Evolutionary conservation across 2,797 vertebrate genomes (phyloP).

Genomic region (Megaceryle alcyon): DNA sequence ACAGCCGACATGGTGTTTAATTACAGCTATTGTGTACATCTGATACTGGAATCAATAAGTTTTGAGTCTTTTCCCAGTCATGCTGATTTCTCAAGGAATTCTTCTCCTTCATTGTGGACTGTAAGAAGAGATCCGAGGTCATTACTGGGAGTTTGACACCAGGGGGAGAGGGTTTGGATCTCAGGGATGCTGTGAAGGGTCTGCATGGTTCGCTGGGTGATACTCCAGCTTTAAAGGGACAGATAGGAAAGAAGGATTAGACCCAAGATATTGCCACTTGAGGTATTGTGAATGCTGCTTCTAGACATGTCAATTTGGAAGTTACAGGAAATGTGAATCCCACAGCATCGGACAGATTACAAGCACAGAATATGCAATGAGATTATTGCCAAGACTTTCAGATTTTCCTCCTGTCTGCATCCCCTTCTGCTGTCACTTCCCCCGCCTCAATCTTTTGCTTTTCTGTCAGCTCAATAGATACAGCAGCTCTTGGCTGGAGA

Average conservation of each 20-base stretch:
- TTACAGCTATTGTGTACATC: not conserved
- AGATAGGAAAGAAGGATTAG: not conserved
- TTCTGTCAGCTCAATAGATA: accelerated
- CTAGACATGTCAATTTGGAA: not conserved
- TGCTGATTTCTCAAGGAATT: not conserved
- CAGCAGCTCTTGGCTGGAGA: not conserved
- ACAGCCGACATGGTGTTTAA: not conserved
- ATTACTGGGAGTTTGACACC: not conserved
- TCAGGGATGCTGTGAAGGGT: accelerated
- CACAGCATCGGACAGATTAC: not conserved
- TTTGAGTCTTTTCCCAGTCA: not conserved
- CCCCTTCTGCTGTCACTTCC: not conserved
- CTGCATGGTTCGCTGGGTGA: not conserved
- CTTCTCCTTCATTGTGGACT: not conserved
- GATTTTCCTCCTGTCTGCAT: not conserved
- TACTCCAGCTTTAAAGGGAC: not conserved
- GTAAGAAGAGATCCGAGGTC: not conserved
- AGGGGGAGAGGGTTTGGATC: not conserved
- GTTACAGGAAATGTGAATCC: not conserved
- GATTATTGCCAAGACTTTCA: not conserved
- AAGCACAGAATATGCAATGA: not conserved
- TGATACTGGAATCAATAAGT: not conserved
- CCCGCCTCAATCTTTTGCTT: not conserved
- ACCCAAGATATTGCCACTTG: not conserved
- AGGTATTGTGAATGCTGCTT: not conserved